Evolutionary conservation across 35 echinoderm and acorn worm species (phyloP).

Genomic region (Nesometra sesokonis): DNA sequence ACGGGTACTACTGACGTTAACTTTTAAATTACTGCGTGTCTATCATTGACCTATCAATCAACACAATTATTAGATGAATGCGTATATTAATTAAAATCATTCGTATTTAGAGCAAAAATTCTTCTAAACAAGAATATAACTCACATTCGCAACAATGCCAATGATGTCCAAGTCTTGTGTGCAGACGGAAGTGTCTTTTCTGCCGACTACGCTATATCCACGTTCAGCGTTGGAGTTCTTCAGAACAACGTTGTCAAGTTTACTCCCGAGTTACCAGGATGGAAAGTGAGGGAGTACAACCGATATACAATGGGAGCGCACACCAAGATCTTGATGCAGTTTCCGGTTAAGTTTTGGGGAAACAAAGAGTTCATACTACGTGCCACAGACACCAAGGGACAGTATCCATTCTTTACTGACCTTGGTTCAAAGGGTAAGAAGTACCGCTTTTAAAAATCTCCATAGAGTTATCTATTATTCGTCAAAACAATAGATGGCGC

Average conservation of each 20-base stretch:
- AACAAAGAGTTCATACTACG: slow-evolving; percentile 16
- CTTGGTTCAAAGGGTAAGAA: neutral
- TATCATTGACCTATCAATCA: too few relatives aligned
- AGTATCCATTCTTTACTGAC: slow-evolving; percentile 18
- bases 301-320: slow-evolving; percentile 11
- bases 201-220: slow-evolving; percentile 20
- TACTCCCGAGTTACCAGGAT: slow-evolving; percentile 15
- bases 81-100: too few relatives aligned
- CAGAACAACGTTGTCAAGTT: slow-evolving; percentile 24
- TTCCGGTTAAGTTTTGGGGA: slow-evolving; percentile 19
- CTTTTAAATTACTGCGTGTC: too few relatives aligned
- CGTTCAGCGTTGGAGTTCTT: slow-evolving; percentile 35
- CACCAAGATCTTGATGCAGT: slow-evolving; percentile 26
- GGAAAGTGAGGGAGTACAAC: slow-evolving; percentile 24
- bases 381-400: neutral
- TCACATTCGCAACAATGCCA: slow-evolving; percentile 9
- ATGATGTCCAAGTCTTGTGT: neutral
- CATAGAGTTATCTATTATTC: too few relatives aligned
- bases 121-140: neutral
- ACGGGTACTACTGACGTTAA: too few relatives aligned
- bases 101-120: neutral
- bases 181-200: slow-evolving; percentile 1
- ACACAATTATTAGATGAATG: too few relatives aligned
- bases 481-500: too few relatives aligned
- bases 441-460: too few relatives aligned